Evolutionary conservation across 2,113 vertebrate species (phyloP), one percentile per base, ranked within the genome.

Genomic region (Solea senegalensis): DNA sequence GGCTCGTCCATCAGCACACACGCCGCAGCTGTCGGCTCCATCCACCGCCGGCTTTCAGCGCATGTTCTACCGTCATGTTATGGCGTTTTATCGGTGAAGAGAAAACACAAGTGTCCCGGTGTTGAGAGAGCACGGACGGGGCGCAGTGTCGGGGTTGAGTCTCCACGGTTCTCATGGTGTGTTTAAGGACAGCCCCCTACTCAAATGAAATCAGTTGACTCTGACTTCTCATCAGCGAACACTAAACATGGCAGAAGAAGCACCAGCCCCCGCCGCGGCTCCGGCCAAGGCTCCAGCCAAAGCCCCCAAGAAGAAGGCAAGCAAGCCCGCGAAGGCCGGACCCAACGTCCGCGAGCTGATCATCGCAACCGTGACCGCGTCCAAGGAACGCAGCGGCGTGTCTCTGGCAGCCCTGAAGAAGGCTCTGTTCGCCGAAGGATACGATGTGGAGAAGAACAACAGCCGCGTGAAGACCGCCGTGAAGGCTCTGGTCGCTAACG

Each of bases 231-330:
- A 53, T 5, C 1, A 9, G 8, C 7, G 16, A 6, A 6, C 50
- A 8, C 0, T 9, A 10, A 69, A 14, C 3, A 86, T 83, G 84
- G 69, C 70, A 74, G 84, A 86, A 72, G 76, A 61, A 5, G 75
- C 68, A 2, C 77, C 76, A 21, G 52, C 46, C 28, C 8, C 41
- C 2, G 62, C 68, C 11, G 5, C 52, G 13, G 60, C 70, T 8
- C n/a, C n/a, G 15, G 27, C 53, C 10, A 34, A 27, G 8, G 5
- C n/a, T 9, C 5, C 14, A 21, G 68, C 79, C 0, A 80, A 80
- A 41, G 53, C 76, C 0, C 16, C 69, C 1, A 74, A 69, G 41
- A 80, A 70, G 39, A 81, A 56, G 16, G 56, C 56, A 1, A 0
- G 7, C 15, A 21, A 21, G n/a, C 9, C 56, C 3, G 41, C 41